Conservation (phyloP, 2,888 invertebrate species). For the Helicoverpa assulta region DNA sequence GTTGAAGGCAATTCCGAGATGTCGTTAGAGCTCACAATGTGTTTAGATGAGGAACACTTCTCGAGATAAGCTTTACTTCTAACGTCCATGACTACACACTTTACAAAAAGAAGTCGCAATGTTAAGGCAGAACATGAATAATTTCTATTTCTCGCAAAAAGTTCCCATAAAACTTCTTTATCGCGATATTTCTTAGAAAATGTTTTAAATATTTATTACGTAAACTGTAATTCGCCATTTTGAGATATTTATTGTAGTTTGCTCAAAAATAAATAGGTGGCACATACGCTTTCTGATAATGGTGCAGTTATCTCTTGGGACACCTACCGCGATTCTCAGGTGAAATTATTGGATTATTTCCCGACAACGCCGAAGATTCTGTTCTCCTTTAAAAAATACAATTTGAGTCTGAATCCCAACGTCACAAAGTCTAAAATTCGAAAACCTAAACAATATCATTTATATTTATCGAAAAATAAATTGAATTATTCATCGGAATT, state of each 20-base stretch:
- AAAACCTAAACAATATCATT: slow-evolving; percentile 1
- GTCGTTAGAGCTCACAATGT: slow-evolving; percentile 26
- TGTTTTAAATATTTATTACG: slow-evolving; percentile 5
- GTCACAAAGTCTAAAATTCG: slow-evolving; percentile 34
- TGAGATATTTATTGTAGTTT: slow-evolving; percentile 11
- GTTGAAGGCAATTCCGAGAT: slow-evolving; percentile 39
- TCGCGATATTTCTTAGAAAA: slow-evolving; percentile 4
- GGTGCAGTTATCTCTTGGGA: slow-evolving; percentile 20
- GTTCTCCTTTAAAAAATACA: background rate
- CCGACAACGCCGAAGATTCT: background rate
- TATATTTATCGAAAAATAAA: slow-evolving; percentile 51
- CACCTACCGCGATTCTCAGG: slow-evolving; percentile 36
- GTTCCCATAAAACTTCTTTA: slow-evolving; percentile 2
- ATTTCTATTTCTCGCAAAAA: slow-evolving; percentile 1
- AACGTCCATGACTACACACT: background rate
- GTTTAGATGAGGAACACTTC: slow-evolving; percentile 21
- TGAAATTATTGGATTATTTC: slow-evolving; percentile 36
- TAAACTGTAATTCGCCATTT: slow-evolving; percentile 1
- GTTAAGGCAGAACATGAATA: background rate
- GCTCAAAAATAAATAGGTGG: slow-evolving; percentile 14
- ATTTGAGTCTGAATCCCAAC: background rate
- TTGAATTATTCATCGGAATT: slow-evolving; percentile 62
- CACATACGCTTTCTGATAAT: slow-evolving; percentile 11
- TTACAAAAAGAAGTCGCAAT: background rate
- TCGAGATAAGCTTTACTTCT: slow-evolving; percentile 26